Percentiles rank a stretch among this genome's conserved stretches.
These are phyloP conservation scores for Agrypnia vestita DNA, from an alignment of 1,140 invertebrate genomes.

Conservation along the genomic window DNA sequence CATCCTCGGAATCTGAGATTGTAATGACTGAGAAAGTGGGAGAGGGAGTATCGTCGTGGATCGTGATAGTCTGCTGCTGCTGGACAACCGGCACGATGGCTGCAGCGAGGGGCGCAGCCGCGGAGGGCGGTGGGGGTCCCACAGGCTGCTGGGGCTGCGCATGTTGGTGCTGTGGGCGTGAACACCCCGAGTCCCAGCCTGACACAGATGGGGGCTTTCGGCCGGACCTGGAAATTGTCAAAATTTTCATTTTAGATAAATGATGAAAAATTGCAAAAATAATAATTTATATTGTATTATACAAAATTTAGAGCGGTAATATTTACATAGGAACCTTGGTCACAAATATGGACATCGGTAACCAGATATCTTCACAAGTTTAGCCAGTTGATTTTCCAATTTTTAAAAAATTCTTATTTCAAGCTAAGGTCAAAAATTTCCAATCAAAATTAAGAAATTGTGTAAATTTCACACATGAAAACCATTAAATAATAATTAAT, in stretches of 20 bases:
- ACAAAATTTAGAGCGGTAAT: no score
- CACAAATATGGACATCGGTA: no score
- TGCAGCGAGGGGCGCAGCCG: slow-evolving; percentile 55
- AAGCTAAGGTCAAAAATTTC: no score
- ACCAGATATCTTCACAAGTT: no score
- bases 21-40: slow-evolving; percentile 96
- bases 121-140: slow-evolving; percentile 74
- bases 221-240: slow-evolving; percentile 50
- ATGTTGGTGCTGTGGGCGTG: neutral
- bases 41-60: slow-evolving; percentile 93
- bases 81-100: slow-evolving; percentile 59
- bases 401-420: no score
- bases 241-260: neutral
- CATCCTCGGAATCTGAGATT: slow-evolving; percentile 96
- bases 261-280: no score
- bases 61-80: slow-evolving; percentile 83
- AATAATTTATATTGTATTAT: no score
- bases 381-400: no score
- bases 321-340: no score
- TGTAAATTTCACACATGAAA: no score
- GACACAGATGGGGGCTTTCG: slow-evolving; percentile 54
- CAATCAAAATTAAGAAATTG: no score
- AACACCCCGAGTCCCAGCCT: slow-evolving; percentile 47
- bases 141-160: neutral
- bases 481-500: no score